phyloP scores from a whole-genome alignment of 35 echinoderm and acorn worm genomes.

The Strongylocentrotus purpuratus region DNA sequence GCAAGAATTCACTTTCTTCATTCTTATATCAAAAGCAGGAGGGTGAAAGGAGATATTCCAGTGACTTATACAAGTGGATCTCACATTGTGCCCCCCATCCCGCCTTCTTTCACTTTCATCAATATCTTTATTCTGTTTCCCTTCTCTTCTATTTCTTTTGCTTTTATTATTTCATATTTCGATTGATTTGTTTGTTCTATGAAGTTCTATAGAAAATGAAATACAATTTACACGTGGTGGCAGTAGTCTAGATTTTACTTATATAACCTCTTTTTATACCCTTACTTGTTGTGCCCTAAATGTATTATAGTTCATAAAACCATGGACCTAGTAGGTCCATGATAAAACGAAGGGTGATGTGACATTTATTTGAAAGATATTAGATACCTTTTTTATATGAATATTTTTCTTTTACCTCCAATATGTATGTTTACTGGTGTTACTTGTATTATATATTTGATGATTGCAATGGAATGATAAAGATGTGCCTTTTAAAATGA shows the following conservation, averaged over 20 bases:
- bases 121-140: background rate
- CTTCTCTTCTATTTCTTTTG: background rate
- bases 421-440: background rate
- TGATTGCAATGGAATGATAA: background rate
- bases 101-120: background rate
- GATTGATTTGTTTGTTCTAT: too few species aligned
- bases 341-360: too few species aligned
- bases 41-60: background rate
- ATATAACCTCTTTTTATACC: too few species aligned
- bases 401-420: background rate
- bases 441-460: background rate
- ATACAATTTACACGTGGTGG: too few species aligned
- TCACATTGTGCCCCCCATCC: background rate
- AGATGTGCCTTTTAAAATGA: background rate
- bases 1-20: background rate
- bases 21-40: background rate
- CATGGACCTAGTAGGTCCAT: too few species aligned
- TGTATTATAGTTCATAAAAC: too few species aligned
- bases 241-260: too few species aligned
- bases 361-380: background rate
- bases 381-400: background rate
- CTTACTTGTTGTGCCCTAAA: too few species aligned
- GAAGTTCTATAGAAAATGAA: too few species aligned
- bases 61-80: too few species aligned
- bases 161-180: background rate